A percentile compares a stretch with the other conserved stretches of the same genome.
Evolutionary conservation across 2,113 vertebrate species (phyloP).

Genomic region (Petrocephalus zakoni): DNA sequence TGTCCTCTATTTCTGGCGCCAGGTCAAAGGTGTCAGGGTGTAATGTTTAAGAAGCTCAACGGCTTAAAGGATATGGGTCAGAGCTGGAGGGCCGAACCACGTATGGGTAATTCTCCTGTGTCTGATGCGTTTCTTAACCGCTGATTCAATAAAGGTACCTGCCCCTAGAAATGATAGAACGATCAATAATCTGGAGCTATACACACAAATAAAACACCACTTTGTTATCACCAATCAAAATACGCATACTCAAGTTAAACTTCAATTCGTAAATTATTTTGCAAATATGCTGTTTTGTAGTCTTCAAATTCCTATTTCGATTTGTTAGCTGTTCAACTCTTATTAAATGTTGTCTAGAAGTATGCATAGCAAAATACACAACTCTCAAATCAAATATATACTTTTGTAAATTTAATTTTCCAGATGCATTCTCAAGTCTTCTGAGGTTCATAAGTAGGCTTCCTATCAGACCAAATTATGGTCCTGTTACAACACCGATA

Average conservation of each 20-base stretch:
- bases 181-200: background rate
- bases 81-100: slow-evolving; percentile 53
- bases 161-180: background rate
- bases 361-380: background rate
- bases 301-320: background rate
- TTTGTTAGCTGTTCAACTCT: background rate
- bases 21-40: slow-evolving; percentile 55
- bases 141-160: background rate
- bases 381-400: background rate
- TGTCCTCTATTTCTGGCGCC: slow-evolving; percentile 51
- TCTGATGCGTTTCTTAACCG: background rate
- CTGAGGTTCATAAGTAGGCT: background rate
- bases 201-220: background rate
- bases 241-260: background rate
- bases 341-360: background rate
- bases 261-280: background rate
- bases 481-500: background rate
- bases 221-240: background rate
- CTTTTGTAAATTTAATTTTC: background rate
- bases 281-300: background rate
- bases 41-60: slow-evolving; percentile 71
- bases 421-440: background rate
- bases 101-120: background rate
- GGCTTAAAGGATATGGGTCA: slow-evolving; percentile 74
- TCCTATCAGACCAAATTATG: background rate